Evolutionary conservation across 2,888 invertebrate genomes (phyloP), one percentile per base, ranked within the genome.

Genomic region (Cryptus armator): DNA sequence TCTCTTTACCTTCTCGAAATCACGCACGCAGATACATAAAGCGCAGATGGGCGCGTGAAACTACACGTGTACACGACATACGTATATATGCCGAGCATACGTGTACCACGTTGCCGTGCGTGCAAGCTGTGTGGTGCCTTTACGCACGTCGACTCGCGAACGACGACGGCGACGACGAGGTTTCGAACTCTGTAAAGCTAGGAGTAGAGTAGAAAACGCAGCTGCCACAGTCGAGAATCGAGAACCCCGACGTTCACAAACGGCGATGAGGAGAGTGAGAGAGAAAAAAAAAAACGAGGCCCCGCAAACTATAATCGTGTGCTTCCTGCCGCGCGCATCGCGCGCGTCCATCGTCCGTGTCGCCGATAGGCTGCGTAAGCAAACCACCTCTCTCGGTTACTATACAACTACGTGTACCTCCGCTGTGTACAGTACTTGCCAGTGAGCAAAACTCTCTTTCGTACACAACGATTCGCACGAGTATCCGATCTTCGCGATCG

Each of bases 281-380:
- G 62, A 64, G 72, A 67, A 77, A 74, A 75, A 70, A 64, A 68
- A 81, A 64, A 62, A 78, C 78, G 79, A 82, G 77, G 72, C 83
- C 53, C 48, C 71, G 84, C 81, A 84, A 85, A 86, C 86, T 84
- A 87, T 92, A 92, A 92, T 92, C 91, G 91, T 89, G 90, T 89
- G 91, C 90, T 92, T 92, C 92, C 92, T 92, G 92, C 90, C 90
- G 91, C 90, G 90, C 70, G 70, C 83, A 79, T 79, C 79, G 74
- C 76, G 66, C 79, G 90, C 88, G 88, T 89, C 87, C 90, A 89
- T 90, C 87, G 87, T 87, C 83, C 90, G 88, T 82, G 78, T 88
- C 89, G 90, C 71, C 89, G 90, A 90, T 90, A 90, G 89, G 87
- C 86, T 87, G 87, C 88, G 87, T 87, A 88, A 84, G 84, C 84